Conservation (phyloP, 2,888 invertebrate species). For the Anodontia alba region DNA sequence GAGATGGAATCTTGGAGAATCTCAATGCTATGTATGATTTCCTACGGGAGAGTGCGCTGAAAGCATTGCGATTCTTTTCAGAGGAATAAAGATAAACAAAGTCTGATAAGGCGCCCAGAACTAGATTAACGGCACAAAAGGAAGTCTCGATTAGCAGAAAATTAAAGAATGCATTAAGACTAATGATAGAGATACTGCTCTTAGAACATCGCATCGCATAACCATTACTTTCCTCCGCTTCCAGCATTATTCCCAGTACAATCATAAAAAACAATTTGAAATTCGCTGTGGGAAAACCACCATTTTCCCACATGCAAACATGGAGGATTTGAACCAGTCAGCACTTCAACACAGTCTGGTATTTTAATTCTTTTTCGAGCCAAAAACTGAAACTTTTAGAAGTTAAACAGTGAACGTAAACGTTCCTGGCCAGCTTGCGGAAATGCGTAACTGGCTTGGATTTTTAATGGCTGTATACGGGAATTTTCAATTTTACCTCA, state of each 20-base stretch:
- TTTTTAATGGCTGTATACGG: no score
- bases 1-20: slow-evolving; percentile 13
- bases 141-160: slow-evolving; percentile 62
- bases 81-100: slow-evolving; percentile 60
- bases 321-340: no score
- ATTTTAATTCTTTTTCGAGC: no score
- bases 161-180: slow-evolving; percentile 69
- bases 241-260: slow-evolving; percentile 49
- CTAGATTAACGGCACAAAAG: slow-evolving; percentile 62
- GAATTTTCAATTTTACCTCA: no score
- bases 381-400: no score
- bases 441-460: no score
- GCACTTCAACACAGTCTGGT: no score
- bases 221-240: slow-evolving; percentile 53
- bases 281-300: no score
- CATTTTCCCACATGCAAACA: no score
- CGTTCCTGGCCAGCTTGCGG: no score
- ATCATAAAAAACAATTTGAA: slow-evolving; percentile 33
- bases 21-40: slow-evolving; percentile 39
- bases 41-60: slow-evolving; percentile 64
- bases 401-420: no score
- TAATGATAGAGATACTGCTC: slow-evolving; percentile 60
- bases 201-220: slow-evolving; percentile 49
- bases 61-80: slow-evolving; percentile 66
- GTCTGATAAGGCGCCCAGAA: slow-evolving; percentile 55